These are phyloP conservation scores for Crenichthys baileyi DNA, from an alignment of 2,797 vertebrate species.

Conservation along the genomic window DNA sequence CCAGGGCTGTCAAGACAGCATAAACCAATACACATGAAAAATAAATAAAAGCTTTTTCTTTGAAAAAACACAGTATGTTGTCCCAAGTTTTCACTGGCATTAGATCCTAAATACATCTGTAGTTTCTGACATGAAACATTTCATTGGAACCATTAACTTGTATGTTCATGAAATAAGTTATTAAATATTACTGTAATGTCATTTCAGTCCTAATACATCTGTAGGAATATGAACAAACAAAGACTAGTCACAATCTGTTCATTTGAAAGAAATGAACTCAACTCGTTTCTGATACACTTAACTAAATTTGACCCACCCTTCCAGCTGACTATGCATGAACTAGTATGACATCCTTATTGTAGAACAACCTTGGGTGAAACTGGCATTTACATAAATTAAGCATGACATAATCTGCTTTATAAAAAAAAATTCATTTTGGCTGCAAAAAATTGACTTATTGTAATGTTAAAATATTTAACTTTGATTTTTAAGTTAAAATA, in stretches of 20 bases:
- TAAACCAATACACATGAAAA: conserved; percentile 68
- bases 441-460: too few relatives aligned
- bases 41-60: conserved; percentile 76
- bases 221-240: neutral
- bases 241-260: neutral
- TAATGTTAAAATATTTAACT: too few relatives aligned
- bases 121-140: neutral
- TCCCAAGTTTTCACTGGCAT: conserved; percentile 23
- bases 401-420: neutral
- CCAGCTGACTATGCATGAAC: neutral
- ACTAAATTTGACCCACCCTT: neutral
- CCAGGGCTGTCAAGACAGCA: conserved; percentile 88
- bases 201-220: neutral
- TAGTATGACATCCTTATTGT: neutral
- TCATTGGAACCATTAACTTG: neutral
- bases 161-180: neutral
- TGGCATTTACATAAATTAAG: neutral
- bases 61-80: conserved; percentile 44
- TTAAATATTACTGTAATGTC: neutral
- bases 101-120: neutral
- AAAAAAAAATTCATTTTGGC: neutral
- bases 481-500: too few relatives aligned
- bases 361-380: neutral
- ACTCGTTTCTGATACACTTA: neutral
- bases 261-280: neutral